Evolutionary conservation across 2,113 vertebrate species (phyloP).

Genomic region (Odocoileus virginianus): DNA sequence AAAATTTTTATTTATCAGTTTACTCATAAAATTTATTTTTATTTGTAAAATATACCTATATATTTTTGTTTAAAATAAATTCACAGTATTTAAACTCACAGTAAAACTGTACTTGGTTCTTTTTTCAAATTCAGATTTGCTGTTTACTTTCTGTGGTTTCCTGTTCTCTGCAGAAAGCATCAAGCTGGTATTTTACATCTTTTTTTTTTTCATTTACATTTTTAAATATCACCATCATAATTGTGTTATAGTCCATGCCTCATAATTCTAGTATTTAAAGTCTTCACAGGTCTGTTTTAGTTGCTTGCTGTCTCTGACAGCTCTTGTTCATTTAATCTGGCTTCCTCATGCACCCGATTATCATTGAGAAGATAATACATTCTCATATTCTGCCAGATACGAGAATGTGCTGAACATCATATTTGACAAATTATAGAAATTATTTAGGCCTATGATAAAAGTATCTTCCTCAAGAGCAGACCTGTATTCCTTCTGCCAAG

Average conservation of each 20-base stretch:
- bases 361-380: not conserved
- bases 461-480: not conserved
- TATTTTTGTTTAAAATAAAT: slow-evolving; percentile 13
- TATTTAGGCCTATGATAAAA: not conserved
- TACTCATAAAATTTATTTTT: not conserved
- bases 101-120: not conserved
- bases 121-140: slow-evolving; percentile 8
- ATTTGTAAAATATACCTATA: not conserved
- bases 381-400: not conserved
- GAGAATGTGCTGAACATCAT: not conserved
- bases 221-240: not conserved
- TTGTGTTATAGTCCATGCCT: not conserved
- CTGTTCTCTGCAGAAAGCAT: not conserved
- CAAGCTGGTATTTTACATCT: not conserved
- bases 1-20: not conserved
- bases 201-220: not conserved
- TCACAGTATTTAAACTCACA: not conserved
- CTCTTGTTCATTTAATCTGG: slow-evolving; percentile 3
- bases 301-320: not conserved
- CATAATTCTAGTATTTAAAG: not conserved
- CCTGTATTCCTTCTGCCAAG: not conserved
- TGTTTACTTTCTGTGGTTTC: not conserved
- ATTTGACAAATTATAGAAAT: not conserved
- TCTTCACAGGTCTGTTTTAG: not conserved
- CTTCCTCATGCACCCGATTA: not conserved